A percentile compares a stretch with the other conserved stretches of the same genome.
These are phyloP conservation scores for Eucriotettix oculatus DNA, from an alignment of 2,888 invertebrate genomes.

Conservation along the genomic window DNA sequence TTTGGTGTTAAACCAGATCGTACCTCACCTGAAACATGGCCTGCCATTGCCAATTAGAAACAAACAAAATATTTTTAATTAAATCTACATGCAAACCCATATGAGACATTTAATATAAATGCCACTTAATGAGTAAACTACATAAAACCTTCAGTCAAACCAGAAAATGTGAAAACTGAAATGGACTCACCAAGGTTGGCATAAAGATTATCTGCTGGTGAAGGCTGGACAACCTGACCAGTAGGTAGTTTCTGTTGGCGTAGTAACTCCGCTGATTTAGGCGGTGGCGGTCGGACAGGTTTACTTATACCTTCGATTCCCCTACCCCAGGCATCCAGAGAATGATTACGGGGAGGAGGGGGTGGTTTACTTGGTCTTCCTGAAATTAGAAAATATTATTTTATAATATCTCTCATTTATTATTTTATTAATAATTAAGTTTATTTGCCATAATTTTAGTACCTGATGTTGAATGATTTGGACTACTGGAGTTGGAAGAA, in stretches of 20 bases:
- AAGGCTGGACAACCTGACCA: slow-evolving; percentile 3
- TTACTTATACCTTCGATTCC: slow-evolving; percentile 29
- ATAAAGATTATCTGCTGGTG: slow-evolving; percentile 16
- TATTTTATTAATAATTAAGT: no score
- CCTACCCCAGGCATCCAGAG: slow-evolving; percentile 32
- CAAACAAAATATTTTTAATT: not conserved
- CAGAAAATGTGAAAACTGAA: not conserved
- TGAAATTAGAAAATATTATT: slow-evolving; percentile 11
- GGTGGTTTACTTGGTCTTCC: slow-evolving; percentile 48
- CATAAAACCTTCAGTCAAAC: no score
- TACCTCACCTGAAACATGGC: slow-evolving; percentile 48
- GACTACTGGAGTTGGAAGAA: slow-evolving; percentile 2
- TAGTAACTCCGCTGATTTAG: slow-evolving; percentile 27
- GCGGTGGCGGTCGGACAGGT: slow-evolving; percentile 56
- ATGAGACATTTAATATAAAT: no score
- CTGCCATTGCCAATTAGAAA: slow-evolving; percentile 6
- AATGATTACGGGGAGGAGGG: slow-evolving; percentile 54
- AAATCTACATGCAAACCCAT: no score
- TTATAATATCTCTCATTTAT: no score
- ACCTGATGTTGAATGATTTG: not conserved
- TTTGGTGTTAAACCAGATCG: slow-evolving; percentile 64
- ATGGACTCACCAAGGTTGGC: slow-evolving; percentile 18
- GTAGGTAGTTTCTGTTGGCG: slow-evolving; percentile 5
- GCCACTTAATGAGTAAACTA: no score
- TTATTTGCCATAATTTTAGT: not conserved